Evolutionary conservation across 2,888 invertebrate genomes (phyloP).

Genomic region (Timema podura): DNA sequence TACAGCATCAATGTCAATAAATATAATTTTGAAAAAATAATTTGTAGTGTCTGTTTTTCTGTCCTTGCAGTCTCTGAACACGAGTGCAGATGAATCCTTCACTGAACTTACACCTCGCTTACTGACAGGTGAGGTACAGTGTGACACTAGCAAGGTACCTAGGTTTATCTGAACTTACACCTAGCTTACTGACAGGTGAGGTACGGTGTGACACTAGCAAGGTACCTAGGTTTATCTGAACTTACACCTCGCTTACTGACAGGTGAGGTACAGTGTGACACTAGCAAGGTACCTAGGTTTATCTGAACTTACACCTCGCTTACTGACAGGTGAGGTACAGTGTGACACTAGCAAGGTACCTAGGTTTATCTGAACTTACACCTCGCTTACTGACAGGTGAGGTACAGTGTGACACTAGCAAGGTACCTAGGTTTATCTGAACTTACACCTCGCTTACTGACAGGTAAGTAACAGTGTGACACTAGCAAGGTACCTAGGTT

Average conservation of each 20-base stretch:
- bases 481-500: not conserved
- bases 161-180: conserved; percentile 41
- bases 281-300: not conserved
- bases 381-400: conserved; percentile 53
- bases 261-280: conserved; percentile 42
- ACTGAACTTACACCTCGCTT: conserved; percentile 51
- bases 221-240: conserved; percentile 42
- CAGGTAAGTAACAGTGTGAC: conserved; percentile 43
- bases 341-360: not conserved
- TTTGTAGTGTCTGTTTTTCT: conserved; percentile 38
- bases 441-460: conserved; percentile 51
- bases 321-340: conserved; percentile 49
- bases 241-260: conserved; percentile 52
- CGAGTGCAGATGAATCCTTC: conserved; percentile 52
- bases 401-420: not conserved
- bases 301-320: conserved; percentile 50
- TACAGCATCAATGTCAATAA: not conserved
- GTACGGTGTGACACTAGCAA: not conserved
- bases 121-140: conserved; percentile 47
- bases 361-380: conserved; percentile 49
- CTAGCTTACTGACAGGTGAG: conserved; percentile 52
- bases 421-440: conserved; percentile 42
- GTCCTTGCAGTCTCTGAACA: conserved; percentile 42
- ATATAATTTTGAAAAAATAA: conserved; percentile 15
- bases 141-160: not conserved